Evolutionary conservation across 2,113 vertebrate species (phyloP).

Genomic region (Platycercus adscitus): DNA sequence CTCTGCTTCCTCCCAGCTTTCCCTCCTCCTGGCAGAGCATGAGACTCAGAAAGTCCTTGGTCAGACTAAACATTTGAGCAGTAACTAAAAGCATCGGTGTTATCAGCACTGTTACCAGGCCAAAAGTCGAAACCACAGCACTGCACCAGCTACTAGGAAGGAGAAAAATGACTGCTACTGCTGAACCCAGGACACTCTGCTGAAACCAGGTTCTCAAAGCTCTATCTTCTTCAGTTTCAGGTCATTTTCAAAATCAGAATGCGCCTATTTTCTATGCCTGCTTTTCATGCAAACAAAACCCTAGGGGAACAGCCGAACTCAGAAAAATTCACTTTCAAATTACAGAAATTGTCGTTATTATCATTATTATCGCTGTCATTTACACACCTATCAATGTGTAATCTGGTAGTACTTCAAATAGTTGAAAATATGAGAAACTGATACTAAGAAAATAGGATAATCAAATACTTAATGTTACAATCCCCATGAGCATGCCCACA

Average conservation of each 20-base stretch:
- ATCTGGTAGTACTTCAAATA: background rate
- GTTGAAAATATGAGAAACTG: background rate
- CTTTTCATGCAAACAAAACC: background rate
- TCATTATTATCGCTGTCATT: background rate
- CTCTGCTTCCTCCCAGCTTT: too few species aligned
- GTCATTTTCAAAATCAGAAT: background rate
- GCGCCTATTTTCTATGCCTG: background rate
- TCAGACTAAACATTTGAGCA: too few species aligned
- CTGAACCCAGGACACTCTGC: too few species aligned
- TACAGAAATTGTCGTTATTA: slow-evolving; percentile 15
- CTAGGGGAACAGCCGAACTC: background rate
- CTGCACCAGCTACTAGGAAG: too few species aligned
- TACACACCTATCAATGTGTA: background rate
- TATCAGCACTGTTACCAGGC: too few species aligned
- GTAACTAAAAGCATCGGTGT: too few species aligned
- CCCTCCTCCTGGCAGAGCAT: too few species aligned
- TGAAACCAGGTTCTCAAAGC: background rate
- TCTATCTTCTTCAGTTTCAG: background rate
- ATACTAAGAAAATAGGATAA: background rate
- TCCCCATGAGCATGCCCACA: fast-evolving
- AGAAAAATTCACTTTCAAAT: background rate
- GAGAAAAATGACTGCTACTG: too few species aligned
- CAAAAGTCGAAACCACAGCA: too few species aligned
- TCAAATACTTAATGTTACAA: background rate
- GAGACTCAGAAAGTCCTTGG: too few species aligned